Base-by-base conservation (phyloP, 2,888 invertebrate genomes). In the Zygogramma bicolorata region DNA sequence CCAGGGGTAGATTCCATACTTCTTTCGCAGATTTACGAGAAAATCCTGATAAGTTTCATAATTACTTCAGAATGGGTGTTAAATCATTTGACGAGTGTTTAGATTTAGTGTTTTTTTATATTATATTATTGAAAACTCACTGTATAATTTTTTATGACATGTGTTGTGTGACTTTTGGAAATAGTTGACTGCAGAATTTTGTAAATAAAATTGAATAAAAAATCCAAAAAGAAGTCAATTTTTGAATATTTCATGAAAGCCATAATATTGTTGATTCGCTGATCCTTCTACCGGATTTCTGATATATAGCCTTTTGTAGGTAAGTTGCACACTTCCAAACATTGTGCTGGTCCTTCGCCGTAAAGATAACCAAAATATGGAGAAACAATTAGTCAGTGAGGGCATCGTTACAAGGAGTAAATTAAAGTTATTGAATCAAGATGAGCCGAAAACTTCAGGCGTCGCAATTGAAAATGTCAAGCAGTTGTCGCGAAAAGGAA, bases 11-110 rank as follows among this genome's bases (percentile, higher is more conserved):
- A 68, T 68, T 68, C 27, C 34, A 20, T 27, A 61, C 46, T 40
- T 34, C 68, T 46, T 61, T 61, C 27, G 61, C 60, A 61, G 53
- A 68, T 31, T 59, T 34, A 59, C 59, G 59, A 59, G 59, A 59
- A 59, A 59, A 59, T 59, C 59, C 59, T 59, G 59, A 59, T 59
- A 59, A 59, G 49, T 61, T 61, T 68, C 31, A 31, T 68, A 68
- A 68, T 68, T 68, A 68, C 53, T 61, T 68, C 53, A 46, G 61
- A 61, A 68, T 68, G 46, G 49, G 25, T 62, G 31, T 62, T 68
- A 46, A 61, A 68, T 68, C 49, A 68, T 68, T 68, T 68, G 60
- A 68, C 38, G 61, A 68, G 46, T n/a, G n/a, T n/a, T n/a, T n/a
- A n/a, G n/a, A n/a, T n/a, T n/a, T n/a, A n/a, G n/a, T n/a, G n/a